Evolutionary conservation across 2,888 invertebrate genomes (phyloP).

Genomic region (Pandemis heparana): DNA sequence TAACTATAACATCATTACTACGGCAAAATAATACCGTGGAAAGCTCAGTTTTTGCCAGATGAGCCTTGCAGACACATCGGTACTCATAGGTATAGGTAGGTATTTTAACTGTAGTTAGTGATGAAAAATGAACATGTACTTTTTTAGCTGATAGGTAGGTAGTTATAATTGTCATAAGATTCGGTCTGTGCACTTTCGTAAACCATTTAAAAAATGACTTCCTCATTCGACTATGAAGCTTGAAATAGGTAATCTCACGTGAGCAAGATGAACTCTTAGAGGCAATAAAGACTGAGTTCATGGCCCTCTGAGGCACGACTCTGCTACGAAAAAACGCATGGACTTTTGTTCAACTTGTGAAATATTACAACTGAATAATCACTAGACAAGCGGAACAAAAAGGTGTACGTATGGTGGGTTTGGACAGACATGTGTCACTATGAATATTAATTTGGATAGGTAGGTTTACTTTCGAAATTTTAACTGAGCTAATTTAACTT

Average conservation of each 20-base stretch:
- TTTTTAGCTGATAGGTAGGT: neutral
- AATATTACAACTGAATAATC: slow-evolving; percentile 43
- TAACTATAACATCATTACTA: slow-evolving; percentile 45
- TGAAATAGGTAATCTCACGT: slow-evolving; percentile 51
- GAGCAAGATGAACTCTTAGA: slow-evolving; percentile 72
- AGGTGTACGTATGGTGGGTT: slow-evolving; percentile 10
- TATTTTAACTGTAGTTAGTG: neutral
- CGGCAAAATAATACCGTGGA: slow-evolving; percentile 9
- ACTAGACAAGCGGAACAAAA: slow-evolving; percentile 39
- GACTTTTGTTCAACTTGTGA: slow-evolving; percentile 50
- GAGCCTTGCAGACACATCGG: neutral
- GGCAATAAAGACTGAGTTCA: slow-evolving; percentile 77
- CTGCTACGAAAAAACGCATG: slow-evolving; percentile 54
- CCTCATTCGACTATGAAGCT: slow-evolving; percentile 29
- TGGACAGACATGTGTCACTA: slow-evolving; percentile 22
- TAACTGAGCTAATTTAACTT: neutral
- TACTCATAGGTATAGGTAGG: neutral
- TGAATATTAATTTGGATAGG: slow-evolving; percentile 26
- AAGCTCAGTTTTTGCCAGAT: slow-evolving; percentile 33
- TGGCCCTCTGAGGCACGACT: slow-evolving; percentile 70
- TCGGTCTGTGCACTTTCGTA: slow-evolving; percentile 1
- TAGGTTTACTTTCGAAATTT: slow-evolving; percentile 4
- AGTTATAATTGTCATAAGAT: slow-evolving; percentile 9
- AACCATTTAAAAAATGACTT: slow-evolving; percentile 22
- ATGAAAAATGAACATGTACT: neutral